Base-by-base conservation (phyloP, 2,797 vertebrate species). In the Adelosebastes latens region DNA sequence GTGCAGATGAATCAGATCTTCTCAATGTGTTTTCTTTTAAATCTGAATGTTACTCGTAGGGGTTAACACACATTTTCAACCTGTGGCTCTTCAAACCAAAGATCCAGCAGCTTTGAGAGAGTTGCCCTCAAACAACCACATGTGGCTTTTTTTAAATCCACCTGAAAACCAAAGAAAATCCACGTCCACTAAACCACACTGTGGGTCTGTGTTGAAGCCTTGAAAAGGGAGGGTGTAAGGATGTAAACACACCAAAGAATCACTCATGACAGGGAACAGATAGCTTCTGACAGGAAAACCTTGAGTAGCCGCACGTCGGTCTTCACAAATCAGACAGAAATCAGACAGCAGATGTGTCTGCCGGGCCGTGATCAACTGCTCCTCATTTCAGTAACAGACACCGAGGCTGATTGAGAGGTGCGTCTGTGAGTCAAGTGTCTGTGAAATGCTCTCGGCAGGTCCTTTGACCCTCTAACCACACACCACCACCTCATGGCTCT, bases 151-250 rank as follows among this genome's bases (percentile, higher is more conserved):
- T 32, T 34, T 56, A 55, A 77, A 80, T 22, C 85, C 64, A 79
- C 39, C 71, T 63, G 59, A 85, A 91, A 84, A 89, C 91, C 91
- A 94, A 92, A 92, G 87, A 93, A 76, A 80, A 89, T 70, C 59
- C 69, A 80, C 64, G 53, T 16, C 24, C 52, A 53, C 58, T 34
- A 13, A 89, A 84, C 39, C 62, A 53, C 79, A 59, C 25, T n/a
- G 69, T 73, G 59, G 79, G 77, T 62, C 24, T 69, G 69, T 52
- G 77, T 62, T 46, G 5, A 75, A 80, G 77, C 65, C 42, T 82
- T 86, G 63, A 77, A 63, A 64, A 34, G 20, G 66, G 32, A 29
- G 58, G 34, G 68, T 55, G 60, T 75, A 49, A 71, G 71, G 74
- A 66, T 70, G 63, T 46, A 77, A 81, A 90, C 72, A 86, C 34